phyloP scores from a whole-genome alignment of 1,140 invertebrate genomes.

The Temnothorax curvispinosus region DNA sequence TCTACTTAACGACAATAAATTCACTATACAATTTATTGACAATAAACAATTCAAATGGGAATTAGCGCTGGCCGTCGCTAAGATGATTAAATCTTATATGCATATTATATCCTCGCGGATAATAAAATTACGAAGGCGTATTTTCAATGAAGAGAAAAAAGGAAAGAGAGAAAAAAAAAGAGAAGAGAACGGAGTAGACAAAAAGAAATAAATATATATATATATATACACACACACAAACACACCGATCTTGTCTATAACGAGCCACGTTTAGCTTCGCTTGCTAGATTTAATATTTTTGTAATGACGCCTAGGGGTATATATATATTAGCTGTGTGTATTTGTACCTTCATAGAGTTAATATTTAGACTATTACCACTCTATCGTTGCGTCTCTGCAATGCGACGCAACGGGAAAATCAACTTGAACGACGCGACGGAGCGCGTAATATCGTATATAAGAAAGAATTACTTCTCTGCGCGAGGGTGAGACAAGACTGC shows the following conservation, averaged over 20 bases:
- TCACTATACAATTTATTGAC: conserved; percentile 67
- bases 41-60: conserved; percentile 65
- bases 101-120: conserved; percentile 37
- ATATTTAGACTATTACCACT: conserved; percentile 30
- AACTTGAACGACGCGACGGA: conserved; percentile 29
- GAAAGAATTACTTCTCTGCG: not conserved
- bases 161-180: not conserved
- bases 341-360: conserved; percentile 76
- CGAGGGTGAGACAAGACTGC: conserved; percentile 11
- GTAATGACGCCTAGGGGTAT: conserved; percentile 83
- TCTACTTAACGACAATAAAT: conserved; percentile 73
- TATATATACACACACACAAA: conserved; percentile 39
- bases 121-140: conserved; percentile 65
- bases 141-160: conserved; percentile 60
- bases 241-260: conserved; percentile 26
- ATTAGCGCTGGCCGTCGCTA: conserved; percentile 71
- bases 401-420: conserved; percentile 1
- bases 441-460: not conserved
- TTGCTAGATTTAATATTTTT: conserved; percentile 87
- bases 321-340: conserved; percentile 66
- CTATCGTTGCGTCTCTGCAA: not conserved
- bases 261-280: conserved; percentile 80
- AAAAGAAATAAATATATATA: conserved; percentile 53
- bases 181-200: conserved; percentile 45
- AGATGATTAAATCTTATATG: conserved; percentile 62